Evolutionary conservation across 2,113 vertebrate genomes (phyloP).

Genomic region (Eurypyga helias): DNA sequence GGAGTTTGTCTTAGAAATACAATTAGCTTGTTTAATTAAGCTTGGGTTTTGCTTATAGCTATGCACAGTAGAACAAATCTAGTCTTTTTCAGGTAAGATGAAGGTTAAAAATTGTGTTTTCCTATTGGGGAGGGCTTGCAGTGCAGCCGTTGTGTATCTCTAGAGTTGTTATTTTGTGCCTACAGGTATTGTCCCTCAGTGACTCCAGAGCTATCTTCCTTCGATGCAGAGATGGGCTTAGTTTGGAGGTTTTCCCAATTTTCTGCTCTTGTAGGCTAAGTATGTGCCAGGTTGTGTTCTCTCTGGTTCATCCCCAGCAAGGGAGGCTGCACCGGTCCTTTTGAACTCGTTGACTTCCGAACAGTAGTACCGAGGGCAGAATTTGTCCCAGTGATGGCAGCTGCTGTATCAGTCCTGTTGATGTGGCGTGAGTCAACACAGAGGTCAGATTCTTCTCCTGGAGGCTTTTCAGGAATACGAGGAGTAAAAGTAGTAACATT

Average conservation of each 20-base stretch:
- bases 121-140: neutral
- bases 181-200: neutral
- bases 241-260: neutral
- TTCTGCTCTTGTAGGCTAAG: neutral
- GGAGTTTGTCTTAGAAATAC: conserved; percentile 8
- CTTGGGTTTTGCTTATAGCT: neutral
- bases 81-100: conserved; percentile 1
- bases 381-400: neutral
- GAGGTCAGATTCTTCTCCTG: neutral
- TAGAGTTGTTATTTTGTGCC: neutral
- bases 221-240: neutral
- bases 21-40: neutral
- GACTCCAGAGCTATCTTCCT: neutral
- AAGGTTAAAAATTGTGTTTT: conserved; percentile 43
- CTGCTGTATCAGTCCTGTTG: neutral
- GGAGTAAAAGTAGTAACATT: neutral
- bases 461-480: neutral
- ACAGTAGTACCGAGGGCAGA: neutral
- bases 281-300: neutral
- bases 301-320: neutral
- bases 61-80: neutral
- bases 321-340: neutral
- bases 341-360: neutral
- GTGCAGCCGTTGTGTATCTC: neutral
- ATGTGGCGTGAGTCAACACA: neutral